Conservation (phyloP, 2,888 invertebrate species). For the Acholoe squamosa region DNA sequence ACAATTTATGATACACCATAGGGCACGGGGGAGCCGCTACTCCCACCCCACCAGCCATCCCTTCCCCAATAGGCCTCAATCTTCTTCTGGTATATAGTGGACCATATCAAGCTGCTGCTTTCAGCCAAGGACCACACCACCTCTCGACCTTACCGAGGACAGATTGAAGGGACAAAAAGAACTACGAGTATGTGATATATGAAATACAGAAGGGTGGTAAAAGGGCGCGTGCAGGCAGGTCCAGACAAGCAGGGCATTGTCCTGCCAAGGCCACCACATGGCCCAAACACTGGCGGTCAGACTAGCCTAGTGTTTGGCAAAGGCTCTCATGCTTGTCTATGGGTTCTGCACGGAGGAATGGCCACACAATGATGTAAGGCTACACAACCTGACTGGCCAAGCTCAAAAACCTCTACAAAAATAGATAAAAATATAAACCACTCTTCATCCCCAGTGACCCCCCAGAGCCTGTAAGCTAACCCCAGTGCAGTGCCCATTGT, state of each 20-base stretch:
- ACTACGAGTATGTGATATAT: background rate
- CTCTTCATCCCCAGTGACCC: conserved; percentile 6
- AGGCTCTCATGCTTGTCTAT: background rate
- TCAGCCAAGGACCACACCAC: background rate
- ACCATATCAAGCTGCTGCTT: background rate
- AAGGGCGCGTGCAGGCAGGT: background rate
- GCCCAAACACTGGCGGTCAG: conserved; percentile 39
- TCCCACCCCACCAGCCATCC: background rate
- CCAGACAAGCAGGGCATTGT: conserved; percentile 28
- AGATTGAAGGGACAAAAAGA: no score
- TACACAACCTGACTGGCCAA: background rate
- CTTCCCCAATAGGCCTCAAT: no score
- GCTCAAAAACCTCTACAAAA: background rate
- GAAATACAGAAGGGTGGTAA: background rate
- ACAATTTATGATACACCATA: conserved; percentile 47
- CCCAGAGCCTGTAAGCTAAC: background rate
- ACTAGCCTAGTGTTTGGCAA: background rate
- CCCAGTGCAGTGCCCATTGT: conserved; percentile 12
- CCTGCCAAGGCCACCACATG: conserved; percentile 33
- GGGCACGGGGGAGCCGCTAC: background rate
- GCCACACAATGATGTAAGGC: background rate
- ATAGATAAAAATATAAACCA: background rate
- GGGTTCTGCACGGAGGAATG: conserved; percentile 12
- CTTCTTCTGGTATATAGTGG: background rate
- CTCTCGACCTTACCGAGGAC: background rate